Conservation (phyloP, 1,140 invertebrate genomes). For the Orius laevigatus region DNA sequence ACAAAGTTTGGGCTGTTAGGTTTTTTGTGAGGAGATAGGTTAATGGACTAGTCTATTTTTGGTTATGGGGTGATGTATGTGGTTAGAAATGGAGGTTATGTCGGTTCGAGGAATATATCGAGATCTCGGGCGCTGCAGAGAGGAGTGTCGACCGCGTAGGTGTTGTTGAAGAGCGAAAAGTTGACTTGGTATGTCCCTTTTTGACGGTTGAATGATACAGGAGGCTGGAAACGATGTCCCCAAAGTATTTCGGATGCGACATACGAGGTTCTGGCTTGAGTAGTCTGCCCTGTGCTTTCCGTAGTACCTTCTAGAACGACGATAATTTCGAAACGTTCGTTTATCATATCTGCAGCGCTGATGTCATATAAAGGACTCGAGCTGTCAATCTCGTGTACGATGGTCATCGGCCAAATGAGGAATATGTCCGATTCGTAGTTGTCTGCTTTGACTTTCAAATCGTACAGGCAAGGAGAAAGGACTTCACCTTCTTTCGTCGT, state of each 20-base stretch:
- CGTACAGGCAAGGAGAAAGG: constrained; percentile 67
- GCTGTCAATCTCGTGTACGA: constrained; percentile 64
- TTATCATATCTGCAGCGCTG: constrained; percentile 70
- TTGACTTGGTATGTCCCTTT: constrained; percentile 86
- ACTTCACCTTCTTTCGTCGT: constrained; percentile 80
- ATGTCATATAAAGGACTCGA: constrained; percentile 71
- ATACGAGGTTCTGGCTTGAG: constrained; percentile 79
- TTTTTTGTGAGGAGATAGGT: no score
- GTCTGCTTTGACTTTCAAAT: constrained; percentile 67
- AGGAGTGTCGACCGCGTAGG: constrained; percentile 78
- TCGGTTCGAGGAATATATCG: constrained; percentile 36
- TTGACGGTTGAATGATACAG: constrained; percentile 83
- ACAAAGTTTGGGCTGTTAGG: no score
- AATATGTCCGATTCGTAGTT: constrained; percentile 69
- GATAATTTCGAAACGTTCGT: constrained; percentile 88
- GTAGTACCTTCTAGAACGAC: constrained; percentile 91
- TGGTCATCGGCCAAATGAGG: constrained; percentile 88
- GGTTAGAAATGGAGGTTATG: no score
- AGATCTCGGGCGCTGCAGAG: constrained; percentile 75
- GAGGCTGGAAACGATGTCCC: constrained; percentile 79
- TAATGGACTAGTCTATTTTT: no score
- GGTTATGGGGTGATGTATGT: no score
- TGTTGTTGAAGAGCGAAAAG: constrained; percentile 82
- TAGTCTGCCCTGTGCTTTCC: constrained; percentile 78
- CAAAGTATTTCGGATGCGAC: constrained; percentile 84